These are phyloP conservation scores for Premnoplex brunnescens DNA, from an alignment of 2,797 vertebrate species.

Conservation along the genomic window DNA sequence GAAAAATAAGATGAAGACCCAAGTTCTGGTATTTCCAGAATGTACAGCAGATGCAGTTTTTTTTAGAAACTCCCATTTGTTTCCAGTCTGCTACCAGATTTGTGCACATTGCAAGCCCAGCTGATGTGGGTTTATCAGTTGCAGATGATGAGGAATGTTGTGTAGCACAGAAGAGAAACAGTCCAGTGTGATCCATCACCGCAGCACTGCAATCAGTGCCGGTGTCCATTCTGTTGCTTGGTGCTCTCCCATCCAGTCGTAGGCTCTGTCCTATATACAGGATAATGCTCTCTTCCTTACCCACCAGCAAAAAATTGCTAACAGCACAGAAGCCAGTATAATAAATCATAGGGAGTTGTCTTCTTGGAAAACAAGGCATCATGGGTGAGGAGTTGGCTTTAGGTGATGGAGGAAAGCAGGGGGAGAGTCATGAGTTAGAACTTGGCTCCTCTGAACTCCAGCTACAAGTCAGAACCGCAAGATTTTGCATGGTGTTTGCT, in stretches of 20 bases:
- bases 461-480: neutral
- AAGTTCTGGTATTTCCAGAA: neutral
- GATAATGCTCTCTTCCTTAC: neutral
- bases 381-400: neutral
- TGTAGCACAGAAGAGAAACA: neutral
- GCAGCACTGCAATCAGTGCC: neutral
- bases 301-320: rapidly evolving
- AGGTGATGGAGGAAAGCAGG: rapidly evolving
- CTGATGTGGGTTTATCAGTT: neutral
- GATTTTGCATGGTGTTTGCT: neutral
- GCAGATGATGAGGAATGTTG: no score
- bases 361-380: neutral
- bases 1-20: neutral
- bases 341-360: neutral
- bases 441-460: neutral
- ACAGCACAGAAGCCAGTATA: neutral
- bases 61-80: neutral
- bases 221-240: neutral
- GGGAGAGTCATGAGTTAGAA: neutral
- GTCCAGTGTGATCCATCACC: neutral
- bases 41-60: neutral
- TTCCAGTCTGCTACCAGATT: neutral
- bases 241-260: neutral
- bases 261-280: rapidly evolving
- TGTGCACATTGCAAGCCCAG: rapidly evolving